These are phyloP conservation scores for Drosophila nigrodunni DNA, from an alignment of 1,140 invertebrate genomes.

Conservation along the genomic window DNA sequence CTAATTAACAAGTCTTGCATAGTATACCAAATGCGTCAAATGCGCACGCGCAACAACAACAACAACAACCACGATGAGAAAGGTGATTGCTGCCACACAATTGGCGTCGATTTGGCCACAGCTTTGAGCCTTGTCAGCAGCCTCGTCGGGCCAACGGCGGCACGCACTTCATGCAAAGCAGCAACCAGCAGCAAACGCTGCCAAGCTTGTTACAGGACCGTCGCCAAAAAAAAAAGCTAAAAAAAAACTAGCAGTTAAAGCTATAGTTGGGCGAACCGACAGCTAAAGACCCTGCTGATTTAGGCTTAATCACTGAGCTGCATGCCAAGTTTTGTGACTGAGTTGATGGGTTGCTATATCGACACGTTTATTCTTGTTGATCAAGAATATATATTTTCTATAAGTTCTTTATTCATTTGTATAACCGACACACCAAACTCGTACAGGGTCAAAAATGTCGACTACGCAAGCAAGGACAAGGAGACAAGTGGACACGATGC, in stretches of 20 bases:
- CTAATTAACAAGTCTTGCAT: constrained; percentile 74
- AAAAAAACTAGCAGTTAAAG: not conserved
- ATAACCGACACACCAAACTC: no score
- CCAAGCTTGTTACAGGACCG: constrained; percentile 27
- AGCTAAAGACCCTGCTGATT: no score
- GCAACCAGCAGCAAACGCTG: constrained; percentile 31
- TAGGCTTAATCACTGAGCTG: no score
- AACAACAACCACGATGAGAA: constrained; percentile 11
- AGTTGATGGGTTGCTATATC: no score
- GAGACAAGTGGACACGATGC: constrained; percentile 16
- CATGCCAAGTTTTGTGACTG: no score
- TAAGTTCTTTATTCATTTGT: no score
- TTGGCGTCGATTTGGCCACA: constrained; percentile 61
- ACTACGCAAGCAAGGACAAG: constrained; percentile 2
- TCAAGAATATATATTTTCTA: no score
- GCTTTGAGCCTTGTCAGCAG: constrained; percentile 21
- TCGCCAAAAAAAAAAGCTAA: constrained; percentile 24
- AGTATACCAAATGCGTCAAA: constrained; percentile 42
- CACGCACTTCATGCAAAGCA: constrained; percentile 69
- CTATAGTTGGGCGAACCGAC: no score
- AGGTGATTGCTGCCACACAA: constrained; percentile 57
- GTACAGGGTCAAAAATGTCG: no score
- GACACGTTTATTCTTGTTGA: no score
- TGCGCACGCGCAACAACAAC: constrained; percentile 44
- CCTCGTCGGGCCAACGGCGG: constrained; percentile 12